Evolutionary conservation across 2,113 vertebrate species (phyloP), one percentile per base, ranked within the genome.

Genomic region (Clarias batrachus): DNA sequence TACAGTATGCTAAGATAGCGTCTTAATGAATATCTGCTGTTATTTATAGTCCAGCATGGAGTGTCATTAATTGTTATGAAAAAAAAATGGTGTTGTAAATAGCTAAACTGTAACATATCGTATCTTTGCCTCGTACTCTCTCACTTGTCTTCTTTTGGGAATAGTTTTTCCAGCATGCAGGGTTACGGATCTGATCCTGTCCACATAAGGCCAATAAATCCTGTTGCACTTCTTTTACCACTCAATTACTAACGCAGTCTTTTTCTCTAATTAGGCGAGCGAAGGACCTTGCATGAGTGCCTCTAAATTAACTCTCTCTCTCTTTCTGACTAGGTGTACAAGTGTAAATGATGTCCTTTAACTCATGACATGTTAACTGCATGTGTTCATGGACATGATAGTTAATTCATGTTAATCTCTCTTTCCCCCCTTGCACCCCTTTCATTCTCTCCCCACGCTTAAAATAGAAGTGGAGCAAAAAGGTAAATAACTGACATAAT

Each of bases 401-500:
- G 95, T 97, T 97, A 95, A 98, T 97, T 97, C 98, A 97, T 98
- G 96, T 97, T 98, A 98, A 99, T 98, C 97, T 99, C 95, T 97
- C 97, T 98, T 96, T 95, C 96, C 95, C 96, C 84, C 96, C 96
- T 97, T 96, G 95, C 96, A 97, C 96, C 95, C 96, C 93, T 96
- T 97, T 97, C 96, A 96, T 95, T 97, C 97, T 99, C 97, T 97
- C 97, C 97, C 96, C 95, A 99, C 97, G 98, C 98, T 97, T 97
- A 99, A 99, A 99, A 99, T 99, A 99, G 98, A 99, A 99, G 98
- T 99, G 98, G 98, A 99, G 96, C 98, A 99, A 98, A 99, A 99
- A 99, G 98, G 98, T 99, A 99, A 99, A 99, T 99, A 97, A 97
- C 91, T 94, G 96, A 96, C 93, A 96, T 96, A 95, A 97, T 96